These are phyloP conservation scores for Microctonus hyperodae DNA, from an alignment of 2,888 invertebrate species.

Conservation along the genomic window DNA sequence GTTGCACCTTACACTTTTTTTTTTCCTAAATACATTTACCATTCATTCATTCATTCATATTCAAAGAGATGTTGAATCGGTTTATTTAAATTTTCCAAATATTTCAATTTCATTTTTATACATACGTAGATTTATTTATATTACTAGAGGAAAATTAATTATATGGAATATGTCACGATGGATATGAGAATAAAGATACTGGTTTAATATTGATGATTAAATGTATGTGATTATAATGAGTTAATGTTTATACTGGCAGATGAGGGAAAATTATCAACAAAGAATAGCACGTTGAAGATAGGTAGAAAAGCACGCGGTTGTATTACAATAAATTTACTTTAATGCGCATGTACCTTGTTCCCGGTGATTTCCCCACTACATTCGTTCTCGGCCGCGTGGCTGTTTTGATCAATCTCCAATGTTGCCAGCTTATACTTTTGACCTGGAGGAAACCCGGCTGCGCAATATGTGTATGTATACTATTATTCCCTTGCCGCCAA, in stretches of 20 bases:
- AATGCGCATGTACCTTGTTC: conserved; percentile 56
- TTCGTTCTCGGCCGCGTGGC: conserved; percentile 58
- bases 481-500: not conserved
- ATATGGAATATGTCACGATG: too few species aligned
- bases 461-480: not conserved
- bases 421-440: conserved; percentile 52
- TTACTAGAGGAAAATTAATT: too few species aligned
- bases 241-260: too few species aligned
- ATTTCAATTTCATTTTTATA: too few species aligned
- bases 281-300: not conserved
- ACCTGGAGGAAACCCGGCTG: conserved; percentile 38
- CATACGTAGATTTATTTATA: too few species aligned
- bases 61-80: too few species aligned
- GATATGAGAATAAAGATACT: too few species aligned
- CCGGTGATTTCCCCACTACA: conserved; percentile 48
- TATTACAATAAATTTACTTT: conserved; percentile 14
- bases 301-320: conserved; percentile 30
- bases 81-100: too few species aligned
- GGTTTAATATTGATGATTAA: too few species aligned
- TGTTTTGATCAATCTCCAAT: conserved; percentile 58
- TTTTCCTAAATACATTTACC: not conserved
- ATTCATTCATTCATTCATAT: too few species aligned
- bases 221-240: too few species aligned
- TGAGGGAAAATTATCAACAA: too few species aligned
- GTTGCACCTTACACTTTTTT: not conserved